Evolutionary conservation across 2,888 invertebrate genomes (phyloP), one percentile per base, ranked within the genome.

Genomic region (Diarsia brunnea): DNA sequence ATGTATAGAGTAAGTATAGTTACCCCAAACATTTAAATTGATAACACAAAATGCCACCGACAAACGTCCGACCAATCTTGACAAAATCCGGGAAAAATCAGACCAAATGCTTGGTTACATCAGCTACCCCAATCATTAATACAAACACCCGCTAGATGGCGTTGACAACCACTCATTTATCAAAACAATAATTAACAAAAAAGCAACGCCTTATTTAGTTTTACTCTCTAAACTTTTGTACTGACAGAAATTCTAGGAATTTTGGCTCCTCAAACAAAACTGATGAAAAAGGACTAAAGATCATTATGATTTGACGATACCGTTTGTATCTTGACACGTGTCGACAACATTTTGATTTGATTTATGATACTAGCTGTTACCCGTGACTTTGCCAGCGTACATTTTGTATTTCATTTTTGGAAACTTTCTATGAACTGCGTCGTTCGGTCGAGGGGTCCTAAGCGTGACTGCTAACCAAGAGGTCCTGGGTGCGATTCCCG

Each of bases 131-230:
- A 51, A 87, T 88, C 89, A 92, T 92, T 91, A 92, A 91, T 90
- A 86, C 79, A 75, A 69, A 75, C 69, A 64, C 63, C 74, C 79
- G 75, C 49, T 89, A 90, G 90, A 89, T 91, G 91, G 87, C 88
- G 91, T 78, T 89, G 92, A 92, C 90, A 89, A 73, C 82, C 47
- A 79, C 79, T 90, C 92, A 87, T 93, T 90, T 84, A 92, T 93
- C 92, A 93, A 87, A 80, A 74, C 64, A 85, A 84, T 90, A 91
- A 92, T 92, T 92, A 91, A 90, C 88, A 85, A 89, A 73, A 87
- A 87, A 88, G 73, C 76, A 76, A 79, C 82, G 53, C 81, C 73
- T 84, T 78, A 74, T 74, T 72, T 66, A 58, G 69, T 73, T 69
- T 60, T 45, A 60, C 51, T 14, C 3, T 49, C 61, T 47, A 55